Conservation (phyloP, 2,113 vertebrate species). For the Pygoscelis antarcticus region DNA sequence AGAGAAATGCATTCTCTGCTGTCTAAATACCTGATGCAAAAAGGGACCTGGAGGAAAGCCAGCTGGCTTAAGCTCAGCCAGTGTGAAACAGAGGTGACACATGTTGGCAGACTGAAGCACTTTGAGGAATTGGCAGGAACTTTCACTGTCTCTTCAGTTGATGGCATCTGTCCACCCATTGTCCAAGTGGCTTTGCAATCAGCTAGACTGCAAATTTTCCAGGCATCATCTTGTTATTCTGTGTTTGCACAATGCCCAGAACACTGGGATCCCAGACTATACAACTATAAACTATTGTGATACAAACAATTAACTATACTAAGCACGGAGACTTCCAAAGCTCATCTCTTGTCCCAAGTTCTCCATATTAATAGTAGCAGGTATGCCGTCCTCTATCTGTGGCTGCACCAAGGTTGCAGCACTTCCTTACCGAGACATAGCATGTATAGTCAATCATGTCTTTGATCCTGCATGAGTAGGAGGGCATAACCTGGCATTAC, state of each 20-base stretch:
- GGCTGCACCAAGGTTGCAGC: background rate
- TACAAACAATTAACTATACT: background rate
- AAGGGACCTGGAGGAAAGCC: conserved; percentile 2
- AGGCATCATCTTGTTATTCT: background rate
- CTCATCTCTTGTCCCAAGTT: background rate
- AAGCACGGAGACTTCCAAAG: background rate
- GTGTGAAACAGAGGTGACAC: background rate
- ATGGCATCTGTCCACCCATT: conserved; percentile 20
- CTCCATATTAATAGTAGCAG: background rate
- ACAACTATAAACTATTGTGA: background rate
- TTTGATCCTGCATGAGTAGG: background rate
- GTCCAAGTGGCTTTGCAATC: background rate
- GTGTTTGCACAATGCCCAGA: background rate
- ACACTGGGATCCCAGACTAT: background rate
- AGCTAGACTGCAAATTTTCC: background rate
- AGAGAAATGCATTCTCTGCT: background rate
- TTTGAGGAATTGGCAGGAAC: conserved; percentile 35
- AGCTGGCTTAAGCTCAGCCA: conserved; percentile 8
- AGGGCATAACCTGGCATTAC: background rate
- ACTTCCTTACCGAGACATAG: background rate
- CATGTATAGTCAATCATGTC: background rate
- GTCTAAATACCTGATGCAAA: background rate
- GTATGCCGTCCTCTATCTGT: background rate
- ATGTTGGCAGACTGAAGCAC: background rate
- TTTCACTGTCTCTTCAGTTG: background rate